Evolutionary conservation across 2,113 vertebrate species (phyloP).

Genomic region (Limanda limanda): DNA sequence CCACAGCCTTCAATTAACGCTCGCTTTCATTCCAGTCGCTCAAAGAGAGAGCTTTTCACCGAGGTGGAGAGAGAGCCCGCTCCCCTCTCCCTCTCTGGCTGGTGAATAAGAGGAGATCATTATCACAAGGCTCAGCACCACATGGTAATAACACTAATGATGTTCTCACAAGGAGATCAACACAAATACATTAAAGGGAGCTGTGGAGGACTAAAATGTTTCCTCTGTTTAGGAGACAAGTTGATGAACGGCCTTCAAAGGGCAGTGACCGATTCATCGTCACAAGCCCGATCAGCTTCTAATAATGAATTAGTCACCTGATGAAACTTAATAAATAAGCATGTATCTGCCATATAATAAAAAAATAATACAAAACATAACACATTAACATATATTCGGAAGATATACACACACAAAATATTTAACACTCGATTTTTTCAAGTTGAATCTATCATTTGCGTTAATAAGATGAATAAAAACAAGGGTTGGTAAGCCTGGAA

Average conservation of each 20-base stretch:
- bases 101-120: conserved; percentile 69
- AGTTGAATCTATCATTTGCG: too few relatives aligned
- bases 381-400: background rate
- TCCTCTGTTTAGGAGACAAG: conserved; percentile 31
- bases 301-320: conserved; percentile 46
- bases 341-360: background rate
- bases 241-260: conserved; percentile 45
- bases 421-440: too few relatives aligned
- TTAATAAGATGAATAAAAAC: too few relatives aligned
- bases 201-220: conserved; percentile 46
- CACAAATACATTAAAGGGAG: conserved; percentile 50
- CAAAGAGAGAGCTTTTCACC: conserved; percentile 52
- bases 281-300: conserved; percentile 15
- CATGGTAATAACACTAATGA: conserved; percentile 69
- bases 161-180: conserved; percentile 56
- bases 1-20: conserved; percentile 75
- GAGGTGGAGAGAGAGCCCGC: conserved; percentile 1
- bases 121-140: conserved; percentile 67
- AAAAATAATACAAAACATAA: background rate
- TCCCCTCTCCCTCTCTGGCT: conserved; percentile 35
- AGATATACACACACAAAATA: background rate
- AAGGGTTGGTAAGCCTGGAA: too few relatives aligned
- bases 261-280: conserved; percentile 32
- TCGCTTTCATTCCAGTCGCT: conserved; percentile 75
- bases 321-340: conserved; percentile 2